phyloP scores from a whole-genome alignment of 2,888 invertebrate species.

The Dione vanillae region DNA sequence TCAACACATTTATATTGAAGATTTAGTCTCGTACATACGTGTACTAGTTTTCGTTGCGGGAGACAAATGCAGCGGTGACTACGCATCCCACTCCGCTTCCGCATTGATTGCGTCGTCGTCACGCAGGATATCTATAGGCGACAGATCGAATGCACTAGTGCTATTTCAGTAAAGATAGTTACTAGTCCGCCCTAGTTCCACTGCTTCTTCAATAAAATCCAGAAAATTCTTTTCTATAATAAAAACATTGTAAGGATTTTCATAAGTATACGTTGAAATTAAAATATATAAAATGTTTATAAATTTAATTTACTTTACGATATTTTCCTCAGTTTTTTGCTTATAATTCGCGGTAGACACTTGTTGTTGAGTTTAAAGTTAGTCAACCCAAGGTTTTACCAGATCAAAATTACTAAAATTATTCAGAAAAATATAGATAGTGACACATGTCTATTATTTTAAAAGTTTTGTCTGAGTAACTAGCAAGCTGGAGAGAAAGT shows the following conservation, averaged over 20 bases:
- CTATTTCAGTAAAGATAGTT: constrained; percentile 42
- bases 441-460: too few relatives aligned
- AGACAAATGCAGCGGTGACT: constrained; percentile 63
- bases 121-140: constrained; percentile 70
- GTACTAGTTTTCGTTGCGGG: constrained; percentile 40
- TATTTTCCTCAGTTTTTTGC: too few relatives aligned
- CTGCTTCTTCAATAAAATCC: background rate
- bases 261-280: background rate
- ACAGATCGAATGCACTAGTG: constrained; percentile 47
- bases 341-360: too few relatives aligned
- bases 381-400: too few relatives aligned
- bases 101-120: constrained; percentile 79
- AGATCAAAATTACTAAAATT: too few relatives aligned
- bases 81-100: constrained; percentile 79
- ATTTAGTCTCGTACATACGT: constrained; percentile 21
- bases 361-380: too few relatives aligned
- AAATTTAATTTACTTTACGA: too few relatives aligned
- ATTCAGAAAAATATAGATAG: too few relatives aligned
- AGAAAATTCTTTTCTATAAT: background rate
- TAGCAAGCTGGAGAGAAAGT: too few relatives aligned
- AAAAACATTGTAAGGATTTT: background rate
- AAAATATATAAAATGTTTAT: background rate
- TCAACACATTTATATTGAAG: constrained; percentile 2
- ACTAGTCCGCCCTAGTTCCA: constrained; percentile 35
- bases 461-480: too few relatives aligned